Percentiles rank a stretch among this genome's conserved stretches.
These are phyloP conservation scores for Caenorhabditis sp. DNA, from an alignment of 2,888 invertebrate species.

Conservation along the genomic window DNA sequence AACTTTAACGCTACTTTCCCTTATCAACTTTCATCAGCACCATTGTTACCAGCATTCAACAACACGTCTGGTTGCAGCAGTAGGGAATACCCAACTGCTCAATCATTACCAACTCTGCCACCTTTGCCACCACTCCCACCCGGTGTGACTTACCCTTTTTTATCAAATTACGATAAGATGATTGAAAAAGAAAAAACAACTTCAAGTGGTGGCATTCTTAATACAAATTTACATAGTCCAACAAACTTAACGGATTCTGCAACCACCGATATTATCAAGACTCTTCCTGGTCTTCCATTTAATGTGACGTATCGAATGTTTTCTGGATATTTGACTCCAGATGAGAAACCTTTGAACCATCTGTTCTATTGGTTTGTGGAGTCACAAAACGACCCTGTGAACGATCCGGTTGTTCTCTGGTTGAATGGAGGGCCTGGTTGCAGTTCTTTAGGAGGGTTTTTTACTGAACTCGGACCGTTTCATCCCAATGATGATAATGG, in stretches of 20 bases:
- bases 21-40: slow-evolving; percentile 13
- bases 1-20: slow-evolving; percentile 48
- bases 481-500: slow-evolving; percentile 76
- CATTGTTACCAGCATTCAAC: slow-evolving; percentile 47
- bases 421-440: slow-evolving; percentile 85
- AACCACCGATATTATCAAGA: slow-evolving; percentile 52
- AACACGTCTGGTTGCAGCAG: slow-evolving; percentile 29
- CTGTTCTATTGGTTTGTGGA: slow-evolving; percentile 73
- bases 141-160: slow-evolving; percentile 46
- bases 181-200: background rate
- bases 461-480: slow-evolving; percentile 76
- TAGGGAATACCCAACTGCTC: slow-evolving; percentile 48
- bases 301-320: slow-evolving; percentile 66
- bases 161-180: background rate
- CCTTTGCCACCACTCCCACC: slow-evolving; percentile 63
- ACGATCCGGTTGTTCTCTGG: slow-evolving; percentile 83
- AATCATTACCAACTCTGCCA: slow-evolving; percentile 58
- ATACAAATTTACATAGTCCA: slow-evolving; percentile 42
- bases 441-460: slow-evolving; percentile 83
- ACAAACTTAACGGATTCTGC: slow-evolving; percentile 57
- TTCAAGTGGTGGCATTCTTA: slow-evolving; percentile 18
- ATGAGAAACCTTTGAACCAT: slow-evolving; percentile 56
- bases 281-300: slow-evolving; percentile 67
- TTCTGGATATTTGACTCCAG: slow-evolving; percentile 68
- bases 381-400: slow-evolving; percentile 80